phyloP scores from a whole-genome alignment of 1,140 invertebrate species.

The Octopus bimaculoides region DNA sequence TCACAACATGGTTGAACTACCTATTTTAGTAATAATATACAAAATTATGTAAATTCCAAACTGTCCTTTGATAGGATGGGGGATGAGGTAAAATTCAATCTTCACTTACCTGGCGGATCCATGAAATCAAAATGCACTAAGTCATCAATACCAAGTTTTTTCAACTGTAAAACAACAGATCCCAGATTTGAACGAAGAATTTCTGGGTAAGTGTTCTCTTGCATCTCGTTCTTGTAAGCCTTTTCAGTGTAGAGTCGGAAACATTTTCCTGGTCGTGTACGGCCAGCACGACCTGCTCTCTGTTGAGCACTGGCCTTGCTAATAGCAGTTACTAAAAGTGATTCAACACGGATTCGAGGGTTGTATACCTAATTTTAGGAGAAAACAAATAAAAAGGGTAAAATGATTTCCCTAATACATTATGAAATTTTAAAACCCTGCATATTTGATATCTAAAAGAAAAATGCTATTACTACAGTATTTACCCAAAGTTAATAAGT shows the following conservation, averaged over 20 bases:
- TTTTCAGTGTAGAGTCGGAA: constrained; percentile 98
- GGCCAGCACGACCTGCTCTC: constrained; percentile 92
- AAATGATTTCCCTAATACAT: too few species aligned
- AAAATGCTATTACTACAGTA: too few species aligned
- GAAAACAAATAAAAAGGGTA: too few species aligned
- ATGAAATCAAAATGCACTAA: constrained; percentile 99
- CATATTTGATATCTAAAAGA: too few species aligned
- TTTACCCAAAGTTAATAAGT: too few species aligned
- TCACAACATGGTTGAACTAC: too few species aligned
- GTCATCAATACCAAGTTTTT: constrained; percentile 99
- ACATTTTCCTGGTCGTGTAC: constrained; percentile 96
- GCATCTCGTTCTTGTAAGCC: constrained; percentile 98
- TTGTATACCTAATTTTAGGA: constrained; percentile 75
- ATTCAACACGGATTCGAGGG: constrained; percentile 95
- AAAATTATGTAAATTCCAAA: too few species aligned
- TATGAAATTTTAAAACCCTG: too few species aligned
- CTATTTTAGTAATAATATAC: too few species aligned
- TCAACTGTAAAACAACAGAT: constrained; percentile 95
- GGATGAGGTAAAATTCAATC: too few species aligned
- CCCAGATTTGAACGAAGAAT: constrained; percentile 96
- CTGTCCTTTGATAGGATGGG: too few species aligned
- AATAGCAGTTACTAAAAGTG: constrained; percentile 94
- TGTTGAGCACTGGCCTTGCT: constrained; percentile 99
- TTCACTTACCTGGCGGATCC: constrained; percentile 81
- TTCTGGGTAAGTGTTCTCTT: constrained; percentile 99